phyloP scores from a whole-genome alignment of 2,888 invertebrate genomes.

The Lysandra coridon region DNA sequence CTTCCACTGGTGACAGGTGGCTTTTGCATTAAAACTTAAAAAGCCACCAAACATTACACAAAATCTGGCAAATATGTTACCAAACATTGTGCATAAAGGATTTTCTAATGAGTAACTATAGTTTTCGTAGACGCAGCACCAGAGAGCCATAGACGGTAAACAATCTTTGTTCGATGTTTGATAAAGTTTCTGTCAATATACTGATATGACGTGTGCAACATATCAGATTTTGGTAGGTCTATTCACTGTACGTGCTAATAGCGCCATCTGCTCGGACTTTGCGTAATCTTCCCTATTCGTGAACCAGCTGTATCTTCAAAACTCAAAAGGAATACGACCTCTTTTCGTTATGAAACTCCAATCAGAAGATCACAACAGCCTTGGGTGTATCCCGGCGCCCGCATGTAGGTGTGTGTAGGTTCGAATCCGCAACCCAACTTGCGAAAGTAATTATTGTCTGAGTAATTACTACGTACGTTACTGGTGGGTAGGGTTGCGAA shows the following conservation, averaged over 20 bases:
- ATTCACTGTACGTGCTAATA: too few species aligned
- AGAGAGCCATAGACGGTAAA: too few species aligned
- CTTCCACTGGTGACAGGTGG: not conserved
- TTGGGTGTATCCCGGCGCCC: conserved; percentile 5
- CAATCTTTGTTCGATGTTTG: too few species aligned
- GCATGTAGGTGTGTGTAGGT: conserved; percentile 28
- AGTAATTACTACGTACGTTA: not conserved
- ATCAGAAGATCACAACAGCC: conserved; percentile 6
- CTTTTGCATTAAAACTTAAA: not conserved
- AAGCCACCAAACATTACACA: too few species aligned
- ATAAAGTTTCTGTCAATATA: too few species aligned
- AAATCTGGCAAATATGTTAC: not conserved
- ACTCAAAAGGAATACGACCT: not conserved
- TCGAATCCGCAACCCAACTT: conserved; percentile 18
- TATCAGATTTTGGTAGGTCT: too few species aligned
- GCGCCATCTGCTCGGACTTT: not conserved
- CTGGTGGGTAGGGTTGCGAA: conserved; percentile 5
- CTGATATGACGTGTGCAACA: too few species aligned
- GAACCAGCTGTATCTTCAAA: not conserved
- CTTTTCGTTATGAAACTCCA: not conserved
- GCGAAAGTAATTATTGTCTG: conserved; percentile 23
- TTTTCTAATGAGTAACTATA: not conserved
- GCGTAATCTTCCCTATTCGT: not conserved
- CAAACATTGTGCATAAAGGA: not conserved
- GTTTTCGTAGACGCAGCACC: too few species aligned